These are phyloP conservation scores for Drosophila nikananu DNA, from an alignment of 1,140 invertebrate species.

Conservation along the genomic window DNA sequence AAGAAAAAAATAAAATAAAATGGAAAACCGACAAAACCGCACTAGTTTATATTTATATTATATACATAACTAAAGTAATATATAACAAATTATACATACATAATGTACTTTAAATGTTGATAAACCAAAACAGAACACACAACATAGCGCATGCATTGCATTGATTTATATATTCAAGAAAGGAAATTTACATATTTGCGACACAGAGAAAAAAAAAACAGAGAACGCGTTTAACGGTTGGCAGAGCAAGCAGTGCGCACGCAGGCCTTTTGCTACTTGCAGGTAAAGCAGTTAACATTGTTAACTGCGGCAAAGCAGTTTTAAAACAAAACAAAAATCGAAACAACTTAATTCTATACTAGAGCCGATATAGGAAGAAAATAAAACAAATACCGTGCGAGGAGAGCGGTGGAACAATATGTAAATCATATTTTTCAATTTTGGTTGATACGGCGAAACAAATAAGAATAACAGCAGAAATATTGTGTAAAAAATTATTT, in stretches of 20 bases:
- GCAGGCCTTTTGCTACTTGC: constrained; percentile 72
- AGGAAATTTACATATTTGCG: constrained; percentile 61
- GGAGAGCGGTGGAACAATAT: constrained; percentile 32
- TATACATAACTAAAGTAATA: constrained; percentile 65
- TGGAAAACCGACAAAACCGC: constrained; percentile 44
- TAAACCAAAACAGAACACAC: constrained; percentile 36
- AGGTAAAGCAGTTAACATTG: constrained; percentile 77
- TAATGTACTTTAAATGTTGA: constrained; percentile 79
- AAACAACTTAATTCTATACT: constrained; percentile 49
- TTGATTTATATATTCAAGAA: constrained; percentile 59
- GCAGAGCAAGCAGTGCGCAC: constrained; percentile 61
- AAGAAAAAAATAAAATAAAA: constrained; percentile 6
- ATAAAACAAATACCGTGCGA: constrained; percentile 8
- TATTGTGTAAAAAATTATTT: constrained; percentile 82
- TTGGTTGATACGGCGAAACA: constrained; percentile 46
- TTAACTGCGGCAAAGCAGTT: constrained; percentile 77
- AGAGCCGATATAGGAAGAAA: constrained; percentile 37
- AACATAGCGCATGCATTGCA: constrained; percentile 60
- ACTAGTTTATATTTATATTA: constrained; percentile 56
- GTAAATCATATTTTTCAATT: constrained; percentile 61
- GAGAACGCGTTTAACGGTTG: constrained; percentile 29
- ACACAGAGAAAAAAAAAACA: constrained; percentile 15
- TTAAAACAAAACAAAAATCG: constrained; percentile 66
- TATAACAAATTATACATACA: constrained; percentile 73
- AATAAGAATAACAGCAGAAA: constrained; percentile 54